Conservation (phyloP, 2,797 vertebrate genomes). For the Diglossa cyanea region DNA sequence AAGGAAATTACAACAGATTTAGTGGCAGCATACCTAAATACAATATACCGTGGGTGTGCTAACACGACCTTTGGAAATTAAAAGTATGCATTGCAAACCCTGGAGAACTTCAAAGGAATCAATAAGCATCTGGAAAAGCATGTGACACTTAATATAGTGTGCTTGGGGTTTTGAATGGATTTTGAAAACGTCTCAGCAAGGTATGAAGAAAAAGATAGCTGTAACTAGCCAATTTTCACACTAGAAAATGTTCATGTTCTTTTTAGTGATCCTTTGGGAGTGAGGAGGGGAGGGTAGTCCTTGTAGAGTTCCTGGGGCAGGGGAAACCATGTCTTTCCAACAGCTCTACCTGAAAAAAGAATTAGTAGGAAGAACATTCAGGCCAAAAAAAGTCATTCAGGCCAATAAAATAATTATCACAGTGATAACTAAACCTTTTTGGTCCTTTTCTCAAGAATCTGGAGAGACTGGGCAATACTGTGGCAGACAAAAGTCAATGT, state of each 20-base stretch:
- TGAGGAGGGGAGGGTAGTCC: background rate
- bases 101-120: background rate
- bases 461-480: background rate
- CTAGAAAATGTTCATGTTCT: background rate
- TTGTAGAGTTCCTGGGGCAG: background rate
- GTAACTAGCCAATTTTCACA: background rate
- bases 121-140: background rate
- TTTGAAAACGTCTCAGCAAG: background rate
- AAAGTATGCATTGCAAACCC: background rate
- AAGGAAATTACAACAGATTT: background rate
- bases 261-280: background rate
- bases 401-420: background rate
- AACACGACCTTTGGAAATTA: background rate
- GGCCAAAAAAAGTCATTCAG: background rate
- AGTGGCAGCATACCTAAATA: background rate
- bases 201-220: background rate
- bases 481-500: background rate
- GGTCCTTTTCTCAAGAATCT: background rate
- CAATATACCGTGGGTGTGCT: rapidly evolving
- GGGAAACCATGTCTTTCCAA: background rate
- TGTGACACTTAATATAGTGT: background rate
- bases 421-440: background rate
- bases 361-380: background rate
- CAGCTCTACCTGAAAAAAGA: background rate
- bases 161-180: background rate